These are phyloP conservation scores for Apamea epomidion DNA, from an alignment of 2,888 invertebrate genomes.

Conservation along the genomic window DNA sequence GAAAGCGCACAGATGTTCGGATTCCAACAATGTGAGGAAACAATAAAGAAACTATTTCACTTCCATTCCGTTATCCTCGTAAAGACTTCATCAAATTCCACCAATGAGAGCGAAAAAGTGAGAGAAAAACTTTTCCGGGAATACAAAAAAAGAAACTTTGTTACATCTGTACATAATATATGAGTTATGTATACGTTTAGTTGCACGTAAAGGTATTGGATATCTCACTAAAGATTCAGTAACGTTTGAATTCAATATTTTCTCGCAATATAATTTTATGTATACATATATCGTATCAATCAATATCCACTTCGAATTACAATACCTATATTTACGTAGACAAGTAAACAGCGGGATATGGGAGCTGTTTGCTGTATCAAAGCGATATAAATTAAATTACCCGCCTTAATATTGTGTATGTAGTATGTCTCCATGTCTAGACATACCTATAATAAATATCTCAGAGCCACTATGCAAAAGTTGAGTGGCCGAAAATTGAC, in stretches of 20 bases:
- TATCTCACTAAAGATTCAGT: constrained; percentile 44
- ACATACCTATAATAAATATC: background rate
- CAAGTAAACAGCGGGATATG: constrained; percentile 10
- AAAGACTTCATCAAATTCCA: constrained; percentile 72
- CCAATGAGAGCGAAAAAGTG: constrained; percentile 65
- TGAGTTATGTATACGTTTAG: constrained; percentile 15
- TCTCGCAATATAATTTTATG: constrained; percentile 2
- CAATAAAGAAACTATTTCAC: constrained; percentile 75
- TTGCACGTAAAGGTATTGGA: constrained; percentile 22
- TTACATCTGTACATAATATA: constrained; percentile 28
- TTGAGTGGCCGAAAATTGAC: background rate
- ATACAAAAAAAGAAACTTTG: constrained; percentile 49
- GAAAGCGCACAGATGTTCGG: constrained; percentile 70
- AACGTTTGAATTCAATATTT: constrained; percentile 37
- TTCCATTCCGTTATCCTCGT: constrained; percentile 66
- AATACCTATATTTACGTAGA: constrained; percentile 33
- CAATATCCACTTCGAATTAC: constrained; percentile 23
- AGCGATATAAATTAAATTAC: constrained; percentile 2
- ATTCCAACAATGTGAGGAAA: constrained; percentile 66
- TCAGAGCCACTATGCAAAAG: too few species aligned
- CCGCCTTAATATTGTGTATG: background rate
- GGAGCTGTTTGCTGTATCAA: constrained; percentile 4
- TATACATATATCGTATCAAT: constrained; percentile 10
- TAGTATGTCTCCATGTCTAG: background rate
- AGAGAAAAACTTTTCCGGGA: constrained; percentile 57